A percentile compares a stretch with the other conserved stretches of the same genome.
Conservation (phyloP, 2,888 invertebrate species). For the Amiota communis region DNA sequence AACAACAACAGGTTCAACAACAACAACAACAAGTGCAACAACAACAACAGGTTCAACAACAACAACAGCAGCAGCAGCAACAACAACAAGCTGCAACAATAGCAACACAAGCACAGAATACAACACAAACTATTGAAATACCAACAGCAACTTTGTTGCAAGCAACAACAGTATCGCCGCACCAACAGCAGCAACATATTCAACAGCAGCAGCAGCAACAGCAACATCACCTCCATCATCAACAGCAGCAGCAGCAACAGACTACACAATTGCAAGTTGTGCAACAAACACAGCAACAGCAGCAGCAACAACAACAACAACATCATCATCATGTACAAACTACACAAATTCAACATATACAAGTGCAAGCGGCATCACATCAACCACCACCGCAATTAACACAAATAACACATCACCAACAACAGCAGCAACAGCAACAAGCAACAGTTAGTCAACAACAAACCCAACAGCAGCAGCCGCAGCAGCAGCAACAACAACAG, state of each 20-base stretch:
- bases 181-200: conserved; percentile 34
- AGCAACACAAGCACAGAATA: conserved; percentile 59
- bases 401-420: conserved; percentile 47
- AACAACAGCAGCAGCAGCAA: conserved; percentile 52
- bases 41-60: conserved; percentile 57
- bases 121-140: conserved; percentile 69
- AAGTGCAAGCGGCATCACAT: conserved; percentile 65
- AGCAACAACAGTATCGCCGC: conserved; percentile 36
- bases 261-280: conserved; percentile 42
- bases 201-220: conserved; percentile 50
- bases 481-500: conserved; percentile 53
- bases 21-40: conserved; percentile 41
- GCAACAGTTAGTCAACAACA: conserved; percentile 36
- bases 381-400: conserved; percentile 52
- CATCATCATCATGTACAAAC: conserved; percentile 68
- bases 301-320: conserved; percentile 47
- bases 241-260: conserved; percentile 23
- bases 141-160: conserved; percentile 67
- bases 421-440: conserved; percentile 49
- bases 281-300: conserved; percentile 30
- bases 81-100: conserved; percentile 41
- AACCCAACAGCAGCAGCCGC: conserved; percentile 50
- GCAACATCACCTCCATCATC: conserved; percentile 39
- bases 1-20: conserved; percentile 53
- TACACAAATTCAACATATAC: conserved; percentile 68